Base-by-base conservation (phyloP, 2,888 invertebrate genomes). In the Ichneumoninae sp. region DNA sequence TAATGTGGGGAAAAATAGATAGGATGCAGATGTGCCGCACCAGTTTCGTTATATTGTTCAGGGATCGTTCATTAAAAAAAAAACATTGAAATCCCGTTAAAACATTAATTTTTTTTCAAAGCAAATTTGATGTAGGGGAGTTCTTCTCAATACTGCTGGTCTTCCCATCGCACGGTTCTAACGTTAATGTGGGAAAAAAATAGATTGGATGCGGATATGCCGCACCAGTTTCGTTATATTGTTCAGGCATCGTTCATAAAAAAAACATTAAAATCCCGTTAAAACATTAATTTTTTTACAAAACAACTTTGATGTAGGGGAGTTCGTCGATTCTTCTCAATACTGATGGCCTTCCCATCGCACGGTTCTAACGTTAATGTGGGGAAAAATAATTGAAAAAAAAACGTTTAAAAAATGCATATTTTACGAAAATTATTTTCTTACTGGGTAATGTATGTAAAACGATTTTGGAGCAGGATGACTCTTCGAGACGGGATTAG, bases 61-160 rank as follows among this genome's bases (percentile, higher is more conserved):
- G 3, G 3, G 5, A 26, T 57, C 26, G 10, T 57, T 8, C 8
- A 4, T 57, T 4, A 13, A 10, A 8, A 22, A 57, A 54, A 22
- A 54, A 54, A 7, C 7, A 0, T 3, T 1, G 10, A 40, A 40
- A 40, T 40, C 5, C 2, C 40, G 36, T 40, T 40, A 10, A 10
- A 10, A 40, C 8, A 40, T 40, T 40, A 40, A 40, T 40, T 19
- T 52, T 52, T 7, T 7, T 19, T 7, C 7, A 50, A n/a, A 50
- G n/a, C 5, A 1, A 40, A 10, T 40, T 10, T 36, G 1, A 10
- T 44, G 44, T 6, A 19, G 26, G 36, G 44, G 71, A 19, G 19
- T 19, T 33, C 33, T 6, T 5, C 33, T 81, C 77, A 82, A 82
- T 82, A 78, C 66, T 54, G 63, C 63, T 66, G 26, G 47, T 54